phyloP scores from a whole-genome alignment of 2,797 vertebrate genomes.

The Phataginus tricuspis region DNA sequence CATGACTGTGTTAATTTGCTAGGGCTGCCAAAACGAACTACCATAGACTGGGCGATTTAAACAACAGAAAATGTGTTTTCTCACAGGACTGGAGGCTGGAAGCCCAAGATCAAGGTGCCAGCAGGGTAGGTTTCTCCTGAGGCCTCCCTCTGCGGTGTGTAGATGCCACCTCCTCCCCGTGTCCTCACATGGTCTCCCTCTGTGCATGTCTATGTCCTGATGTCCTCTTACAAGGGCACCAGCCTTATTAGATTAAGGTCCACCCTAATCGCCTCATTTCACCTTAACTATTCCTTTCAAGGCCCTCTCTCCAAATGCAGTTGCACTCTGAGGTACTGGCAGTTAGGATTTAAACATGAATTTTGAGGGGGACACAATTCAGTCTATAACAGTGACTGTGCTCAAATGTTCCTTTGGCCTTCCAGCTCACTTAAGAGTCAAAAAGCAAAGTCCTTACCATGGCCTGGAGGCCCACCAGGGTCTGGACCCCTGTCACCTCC shows the following conservation, averaged over 20 bases:
- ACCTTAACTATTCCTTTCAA: background rate
- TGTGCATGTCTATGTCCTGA: background rate
- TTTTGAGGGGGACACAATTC: background rate
- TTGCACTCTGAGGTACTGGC: background rate
- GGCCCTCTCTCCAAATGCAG: background rate
- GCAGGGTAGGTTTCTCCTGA: background rate
- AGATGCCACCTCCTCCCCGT: rapidly evolving
- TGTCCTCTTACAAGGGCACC: background rate
- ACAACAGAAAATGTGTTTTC: background rate
- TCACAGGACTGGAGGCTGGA: background rate
- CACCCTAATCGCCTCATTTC: background rate
- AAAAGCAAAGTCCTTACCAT: background rate
- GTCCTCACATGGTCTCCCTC: background rate
- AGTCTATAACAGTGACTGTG: background rate
- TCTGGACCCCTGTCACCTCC: background rate
- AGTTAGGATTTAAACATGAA: background rate
- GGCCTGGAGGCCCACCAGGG: background rate
- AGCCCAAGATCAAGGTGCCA: background rate
- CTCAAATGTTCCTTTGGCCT: background rate
- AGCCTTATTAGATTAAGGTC: background rate
- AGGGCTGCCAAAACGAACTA: background rate
- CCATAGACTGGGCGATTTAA: no score
- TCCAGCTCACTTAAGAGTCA: background rate
- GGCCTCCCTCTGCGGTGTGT: background rate
- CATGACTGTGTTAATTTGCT: background rate